Conservation (phyloP, 2,113 vertebrate genomes). For the Gymnorhina tibicen region DNA sequence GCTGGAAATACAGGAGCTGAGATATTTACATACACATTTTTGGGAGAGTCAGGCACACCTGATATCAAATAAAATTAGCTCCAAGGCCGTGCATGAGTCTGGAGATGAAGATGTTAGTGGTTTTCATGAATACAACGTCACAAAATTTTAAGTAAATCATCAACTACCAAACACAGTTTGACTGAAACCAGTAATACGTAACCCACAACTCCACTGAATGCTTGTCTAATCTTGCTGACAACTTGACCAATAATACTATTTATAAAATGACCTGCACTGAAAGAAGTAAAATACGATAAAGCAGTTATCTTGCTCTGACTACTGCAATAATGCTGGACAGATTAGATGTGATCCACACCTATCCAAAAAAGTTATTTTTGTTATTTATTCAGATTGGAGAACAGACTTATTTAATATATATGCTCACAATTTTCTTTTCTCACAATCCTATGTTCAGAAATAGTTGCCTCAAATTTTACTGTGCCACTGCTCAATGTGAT, state of each 20-base stretch:
- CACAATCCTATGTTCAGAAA: background rate
- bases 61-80: background rate
- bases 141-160: background rate
- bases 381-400: background rate
- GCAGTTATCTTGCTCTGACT: background rate
- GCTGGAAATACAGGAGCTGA: background rate
- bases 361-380: background rate
- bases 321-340: background rate
- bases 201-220: background rate
- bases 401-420: background rate
- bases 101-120: background rate
- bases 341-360: background rate
- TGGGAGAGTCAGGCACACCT: background rate
- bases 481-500: background rate
- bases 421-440: background rate
- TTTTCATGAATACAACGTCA: background rate
- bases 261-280: background rate
- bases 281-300: background rate
- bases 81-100: background rate
- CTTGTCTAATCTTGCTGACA: background rate
- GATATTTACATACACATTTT: background rate
- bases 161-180: background rate
- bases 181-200: background rate
- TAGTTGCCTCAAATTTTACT: background rate
- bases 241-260: background rate